Base-by-base conservation (phyloP, 1,140 invertebrate genomes). In the Aphaenogaster floridana region DNA sequence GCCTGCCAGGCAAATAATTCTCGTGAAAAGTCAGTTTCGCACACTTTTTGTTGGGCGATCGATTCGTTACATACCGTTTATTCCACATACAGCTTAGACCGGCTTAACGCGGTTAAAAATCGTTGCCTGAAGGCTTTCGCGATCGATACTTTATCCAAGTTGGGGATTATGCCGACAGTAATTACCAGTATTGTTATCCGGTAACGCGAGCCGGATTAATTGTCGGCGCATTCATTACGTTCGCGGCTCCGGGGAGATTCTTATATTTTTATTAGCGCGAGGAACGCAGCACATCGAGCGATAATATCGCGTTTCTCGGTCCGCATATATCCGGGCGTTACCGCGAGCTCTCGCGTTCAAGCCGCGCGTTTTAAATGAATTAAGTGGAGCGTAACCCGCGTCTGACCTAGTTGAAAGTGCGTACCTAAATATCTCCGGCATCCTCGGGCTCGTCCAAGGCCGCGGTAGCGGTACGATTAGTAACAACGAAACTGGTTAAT, bases 351-450 rank as follows among this genome's bases (percentile, higher is more conserved):
- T 39, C 77, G 34, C 42, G 15, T 45, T 63, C 13, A 17, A 77
- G 9, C 57, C 59, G n/a, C 17, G 36, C 77, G 45, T 28, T 45
- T 48, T 57, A 81, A 81, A 71, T 45, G 66, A 81, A 81, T 81
- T 45, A 71, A 81, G 64, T 71, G 15, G 79, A 71, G 21, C 48
- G 36, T 59, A 59, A 13, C 36, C 64, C 52, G 50, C 48, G 39
- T 57, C 64, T 71, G 79, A 81, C 79, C 64, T 21, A 71, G 64
- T 81, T 71, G 64, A 45, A 81, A 45, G 50, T 45, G 64, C 79
- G 50, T 71, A 48, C 45, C 36, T 69, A 69, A 69, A 80, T 69
- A 69, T 81, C 13, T 45, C 59, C 45, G 39, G 34, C 61, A 78
- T 64, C 15, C 45, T 57, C 13, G 4, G n/a, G 11, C 7, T n/a